phyloP scores from a whole-genome alignment of 2,797 vertebrate genomes.

The Coccyzus lansbergi region DNA sequence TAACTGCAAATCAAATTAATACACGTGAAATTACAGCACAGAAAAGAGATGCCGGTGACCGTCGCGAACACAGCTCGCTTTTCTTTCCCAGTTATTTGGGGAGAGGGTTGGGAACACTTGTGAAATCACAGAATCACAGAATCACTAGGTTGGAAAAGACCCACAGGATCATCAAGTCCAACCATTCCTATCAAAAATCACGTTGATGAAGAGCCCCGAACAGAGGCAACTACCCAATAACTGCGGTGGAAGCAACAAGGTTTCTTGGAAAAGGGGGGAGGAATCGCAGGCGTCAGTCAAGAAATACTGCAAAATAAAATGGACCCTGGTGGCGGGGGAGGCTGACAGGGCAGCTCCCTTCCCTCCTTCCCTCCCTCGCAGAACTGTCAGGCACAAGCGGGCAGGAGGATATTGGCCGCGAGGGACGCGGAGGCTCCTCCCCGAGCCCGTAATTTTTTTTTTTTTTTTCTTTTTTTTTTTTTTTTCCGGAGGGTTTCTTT shows the following conservation, averaged over 20 bases:
- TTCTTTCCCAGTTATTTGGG: neutral
- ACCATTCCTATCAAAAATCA: too few relatives aligned
- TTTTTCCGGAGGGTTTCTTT: conserved; percentile 78
- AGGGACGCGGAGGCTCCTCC: conserved; percentile 78
- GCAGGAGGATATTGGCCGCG: conserved; percentile 77
- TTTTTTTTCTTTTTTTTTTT: too few relatives aligned
- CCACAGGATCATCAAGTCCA: too few relatives aligned
- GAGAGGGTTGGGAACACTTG: neutral
- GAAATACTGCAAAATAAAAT: conserved; percentile 72
- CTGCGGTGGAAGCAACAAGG: conserved; percentile 55
- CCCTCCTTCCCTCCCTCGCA: neutral
- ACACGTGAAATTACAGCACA: neutral
- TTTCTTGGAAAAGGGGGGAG: neutral
- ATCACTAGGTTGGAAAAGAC: too few relatives aligned
- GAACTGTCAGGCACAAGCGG: conserved; percentile 70
- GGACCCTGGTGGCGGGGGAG: conserved; percentile 56
- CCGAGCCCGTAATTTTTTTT: too few relatives aligned
- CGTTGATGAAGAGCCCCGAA: conserved; percentile 9
- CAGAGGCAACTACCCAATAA: conserved; percentile 54
- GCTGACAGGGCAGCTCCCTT: neutral
- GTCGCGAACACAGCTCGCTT: conserved; percentile 1
- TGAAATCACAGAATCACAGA: too few relatives aligned
- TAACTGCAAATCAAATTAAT: conserved; percentile 12
- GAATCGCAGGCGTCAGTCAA: conserved; percentile 63
- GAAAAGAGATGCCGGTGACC: neutral